phyloP scores from a whole-genome alignment of 2,888 invertebrate species.

The Drosophila formosana region DNA sequence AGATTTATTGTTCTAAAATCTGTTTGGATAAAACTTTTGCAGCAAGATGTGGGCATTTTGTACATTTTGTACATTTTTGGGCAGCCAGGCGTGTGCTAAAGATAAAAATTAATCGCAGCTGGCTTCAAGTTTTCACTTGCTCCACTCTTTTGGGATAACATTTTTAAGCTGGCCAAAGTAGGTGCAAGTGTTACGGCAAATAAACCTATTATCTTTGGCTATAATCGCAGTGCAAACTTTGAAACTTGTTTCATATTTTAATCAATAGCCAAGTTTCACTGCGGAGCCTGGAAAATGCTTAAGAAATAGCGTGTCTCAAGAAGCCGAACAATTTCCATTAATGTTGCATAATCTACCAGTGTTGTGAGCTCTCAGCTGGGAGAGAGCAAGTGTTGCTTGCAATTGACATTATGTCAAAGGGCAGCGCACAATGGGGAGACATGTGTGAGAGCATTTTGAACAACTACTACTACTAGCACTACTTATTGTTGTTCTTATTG shows the following conservation, averaged over 20 bases:
- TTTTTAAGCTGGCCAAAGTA: slow-evolving; percentile 6
- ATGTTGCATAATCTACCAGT: background rate
- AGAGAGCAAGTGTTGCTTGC: slow-evolving; percentile 48
- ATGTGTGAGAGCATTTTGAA: slow-evolving; percentile 29
- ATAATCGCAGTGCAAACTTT: background rate
- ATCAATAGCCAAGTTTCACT: background rate
- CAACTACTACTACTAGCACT: slow-evolving; percentile 35
- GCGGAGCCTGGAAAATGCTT: background rate
- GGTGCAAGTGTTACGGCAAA: background rate
- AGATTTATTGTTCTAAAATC: slow-evolving; percentile 12
- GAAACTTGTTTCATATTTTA: background rate
- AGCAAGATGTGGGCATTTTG: slow-evolving; percentile 20
- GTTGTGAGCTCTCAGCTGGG: background rate
- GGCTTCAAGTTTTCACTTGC: slow-evolving; percentile 13
- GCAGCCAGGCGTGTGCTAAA: slow-evolving; percentile 18
- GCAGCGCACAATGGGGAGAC: slow-evolving; percentile 43
- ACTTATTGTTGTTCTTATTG: slow-evolving; percentile 24
- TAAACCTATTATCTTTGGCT: background rate
- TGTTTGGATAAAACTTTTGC: slow-evolving; percentile 18
- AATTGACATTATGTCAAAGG: slow-evolving; percentile 74
- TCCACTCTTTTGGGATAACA: background rate
- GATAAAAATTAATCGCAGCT: slow-evolving; percentile 25
- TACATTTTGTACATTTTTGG: slow-evolving; percentile 1
- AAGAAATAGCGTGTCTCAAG: background rate
- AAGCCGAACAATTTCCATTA: slow-evolving; percentile 1